Base-by-base conservation (phyloP, 1,140 invertebrate genomes). In the Drosophila parvula region DNA sequence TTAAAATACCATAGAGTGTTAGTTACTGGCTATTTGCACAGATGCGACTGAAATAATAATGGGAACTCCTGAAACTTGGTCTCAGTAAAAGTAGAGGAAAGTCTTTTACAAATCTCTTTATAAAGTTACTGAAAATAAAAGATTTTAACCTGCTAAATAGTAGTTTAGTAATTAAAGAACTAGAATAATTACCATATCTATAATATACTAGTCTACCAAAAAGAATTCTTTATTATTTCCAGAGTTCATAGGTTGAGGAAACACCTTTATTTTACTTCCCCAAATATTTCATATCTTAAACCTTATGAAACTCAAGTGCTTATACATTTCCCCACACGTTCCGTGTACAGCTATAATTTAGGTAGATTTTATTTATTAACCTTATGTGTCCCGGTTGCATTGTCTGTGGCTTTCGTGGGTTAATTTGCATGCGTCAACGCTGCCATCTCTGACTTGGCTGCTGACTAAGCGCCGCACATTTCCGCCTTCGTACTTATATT, bases 381-480 rank as follows among this genome's bases (percentile, higher is more conserved):
- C 44, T 65, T 44, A 60, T 65, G 53, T 51, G 45, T 64, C n/a
- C 60, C 71, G 28, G 57, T 58, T 58, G 77, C 48, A 63, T 65
- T 81, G 64, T 69, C 45, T 55, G 75, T 63, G 64, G 41, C 80
- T 60, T 53, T 67, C 82, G 62, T 60, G 18, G 50, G 45, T 60
- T 82, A 65, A 82, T 82, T 82, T 88, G 67, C 79, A 86, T 86
- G 83, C 83, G 82, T 86, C 79, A 86, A 67, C 56, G 50, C 40
- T 47, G 67, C 30, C 60, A 53, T 78, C 57, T 61, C 41, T 28
- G 18, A 12, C 30, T 44, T 43, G 38, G 64, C 68, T 48, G 68
- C 69, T 88, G 82, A 86, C 71, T 83, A 88, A 88, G 56, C 76
- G 67, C 60, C 67, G 83, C 71, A 79, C 75, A 78, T 74, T 82